Base-by-base conservation (phyloP, 1,140 invertebrate genomes). In the Condylostylus longicornis region DNA sequence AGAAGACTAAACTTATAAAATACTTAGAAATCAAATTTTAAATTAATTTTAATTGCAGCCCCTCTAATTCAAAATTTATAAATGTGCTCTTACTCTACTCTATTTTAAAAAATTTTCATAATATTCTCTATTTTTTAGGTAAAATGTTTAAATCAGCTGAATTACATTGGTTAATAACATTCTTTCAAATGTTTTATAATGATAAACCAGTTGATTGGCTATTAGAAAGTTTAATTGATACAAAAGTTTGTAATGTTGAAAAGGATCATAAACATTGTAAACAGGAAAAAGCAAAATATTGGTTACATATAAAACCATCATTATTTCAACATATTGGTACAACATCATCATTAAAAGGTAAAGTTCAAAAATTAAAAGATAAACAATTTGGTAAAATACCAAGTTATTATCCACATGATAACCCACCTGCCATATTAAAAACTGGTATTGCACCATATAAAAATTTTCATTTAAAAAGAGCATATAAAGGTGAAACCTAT, bases 171-270 rank as follows among this genome's bases (percentile, higher is more conserved):
- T 64, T 97, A 18, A 77, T 93, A 12, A 83, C 87, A 51, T 96
- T 95, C 62, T 89, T 96, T 51, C 72, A 96, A 48, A 86, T 69
- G 55, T 58, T 95, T 64, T 83, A 93, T 62, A 85, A 84, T 53
- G 88, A 95, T 53, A 94, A 96, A 64, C 93, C 93, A 0, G 89
- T 95, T 0, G 93, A 97, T 59, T 98, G 93, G 93, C 64, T 97
- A 2, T 64, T 97, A 5, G 88, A 93, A 45, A 79, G 91, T 61
- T 75, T 93, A 35, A 75, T 95, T 20, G 78, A 80, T 41, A 89
- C 90, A 1, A 89, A 89, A 66, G 79, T 88, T 15, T 97, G 93
- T 59, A 79, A 77, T 44, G 77, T 83, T 35, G 83, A 88, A 46
- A 84, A 82, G 58, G 78, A 81, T 57, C 66, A 93, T 81, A 88